phyloP scores from a whole-genome alignment of 2,797 vertebrate species.

The Lutjanus campechanus region DNA sequence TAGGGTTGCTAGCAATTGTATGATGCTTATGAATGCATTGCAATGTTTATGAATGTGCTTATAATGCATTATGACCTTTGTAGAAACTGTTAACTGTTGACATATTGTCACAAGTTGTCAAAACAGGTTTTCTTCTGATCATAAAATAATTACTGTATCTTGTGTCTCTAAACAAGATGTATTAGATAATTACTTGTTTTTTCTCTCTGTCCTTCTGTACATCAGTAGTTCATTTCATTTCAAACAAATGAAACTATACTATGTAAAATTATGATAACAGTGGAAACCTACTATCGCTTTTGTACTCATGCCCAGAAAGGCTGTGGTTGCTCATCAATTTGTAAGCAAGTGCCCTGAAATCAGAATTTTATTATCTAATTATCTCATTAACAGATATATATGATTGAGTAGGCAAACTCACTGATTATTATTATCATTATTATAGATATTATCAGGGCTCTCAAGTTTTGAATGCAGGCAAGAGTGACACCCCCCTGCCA shows the following conservation, averaged over 20 bases:
- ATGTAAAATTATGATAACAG: conserved; percentile 13
- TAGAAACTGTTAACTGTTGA: background rate
- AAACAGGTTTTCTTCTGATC: background rate
- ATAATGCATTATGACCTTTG: too few relatives aligned
- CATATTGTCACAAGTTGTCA: background rate
- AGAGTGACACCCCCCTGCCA: too few relatives aligned
- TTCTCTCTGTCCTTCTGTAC: conserved; percentile 20
- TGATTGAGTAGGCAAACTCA: background rate
- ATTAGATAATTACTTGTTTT: background rate
- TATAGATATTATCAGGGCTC: too few relatives aligned
- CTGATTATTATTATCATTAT: background rate
- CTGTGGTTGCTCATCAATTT: conserved; percentile 1
- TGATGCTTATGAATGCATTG: too few relatives aligned
- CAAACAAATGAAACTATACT: conserved; percentile 8
- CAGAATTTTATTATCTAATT: conserved; percentile 20
- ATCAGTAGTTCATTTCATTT: background rate
- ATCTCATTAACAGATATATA: background rate
- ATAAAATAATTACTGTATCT: background rate
- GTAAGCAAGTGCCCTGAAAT: conserved; percentile 10
- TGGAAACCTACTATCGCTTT: background rate
- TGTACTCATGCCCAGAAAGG: conserved; percentile 17
- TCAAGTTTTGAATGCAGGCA: too few relatives aligned
- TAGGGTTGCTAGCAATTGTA: too few relatives aligned
- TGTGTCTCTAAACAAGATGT: background rate
- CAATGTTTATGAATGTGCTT: too few relatives aligned